Base-by-base conservation (phyloP, 1,140 invertebrate species). In the Drosophila persimilis region DNA sequence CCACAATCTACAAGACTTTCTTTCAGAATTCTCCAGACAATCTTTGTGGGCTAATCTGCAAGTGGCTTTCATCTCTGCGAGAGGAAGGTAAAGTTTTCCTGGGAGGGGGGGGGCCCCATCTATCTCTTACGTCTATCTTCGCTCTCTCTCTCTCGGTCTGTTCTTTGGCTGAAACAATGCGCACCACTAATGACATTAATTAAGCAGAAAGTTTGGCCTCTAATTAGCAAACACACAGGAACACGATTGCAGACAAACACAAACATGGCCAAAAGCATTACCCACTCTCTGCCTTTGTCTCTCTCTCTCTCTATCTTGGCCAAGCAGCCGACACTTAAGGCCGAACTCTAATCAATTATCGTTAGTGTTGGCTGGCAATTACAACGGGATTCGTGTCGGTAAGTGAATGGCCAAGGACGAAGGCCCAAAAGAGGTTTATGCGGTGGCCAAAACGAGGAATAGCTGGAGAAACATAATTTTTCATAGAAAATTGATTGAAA, bases 161-260 rank as follows among this genome's bases (percentile, higher is more conserved):
- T 52, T 4, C 11, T 48, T 39, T 17, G 52, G 41, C 31, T 35
- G 0, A 13, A 78, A 56, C 80, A 74, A 76, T 60, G 61, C 50
- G 51, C 61, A 47, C 58, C 35, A 43, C 74, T 88, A 88, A 86
- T 86, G 83, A 86, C 83, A 86, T 86, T 88, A 86, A 86, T 86
- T 86, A 86, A 64, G 51, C 83, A 88, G 62, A 81, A 86, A 86
- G 83, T 86, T 88, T 81, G 69, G 70, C 75, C 60, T 72, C 77
- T 81, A 86, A 86, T 86, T 86, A 88, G 77, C 81, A 64, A 61
- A 67, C 71, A 59, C 60, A 65, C 48, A 53, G 47, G 26, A 54
- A 55, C 46, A 66, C 45, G 41, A 56, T 39, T 47, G 35, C 20
- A 66, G 15, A 54, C 56, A 57, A 26, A 46, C 43, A 50, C 71